phyloP scores from a whole-genome alignment of 2,888 invertebrate species.

The Ecliptopera silaceata region DNA sequence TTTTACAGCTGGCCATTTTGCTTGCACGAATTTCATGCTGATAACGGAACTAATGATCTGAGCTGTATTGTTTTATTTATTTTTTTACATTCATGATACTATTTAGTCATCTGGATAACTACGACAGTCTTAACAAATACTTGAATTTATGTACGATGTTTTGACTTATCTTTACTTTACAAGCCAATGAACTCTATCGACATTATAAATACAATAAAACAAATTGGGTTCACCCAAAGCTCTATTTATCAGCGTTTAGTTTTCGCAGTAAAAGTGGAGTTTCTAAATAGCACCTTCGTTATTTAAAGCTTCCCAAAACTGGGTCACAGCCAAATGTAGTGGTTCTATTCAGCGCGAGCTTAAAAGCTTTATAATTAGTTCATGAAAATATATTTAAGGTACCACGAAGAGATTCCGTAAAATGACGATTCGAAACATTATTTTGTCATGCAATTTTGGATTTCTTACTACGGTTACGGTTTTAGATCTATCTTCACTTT shows the following conservation, averaged over 20 bases:
- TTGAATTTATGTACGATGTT: too few relatives aligned
- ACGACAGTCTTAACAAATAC: too few relatives aligned
- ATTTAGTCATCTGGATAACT: too few relatives aligned
- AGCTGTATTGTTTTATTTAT: too few relatives aligned
- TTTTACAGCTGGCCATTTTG: too few relatives aligned
- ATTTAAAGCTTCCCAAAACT: conserved; percentile 12
- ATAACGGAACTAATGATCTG: too few relatives aligned
- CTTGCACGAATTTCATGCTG: too few relatives aligned
- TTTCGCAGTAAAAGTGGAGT: not conserved
- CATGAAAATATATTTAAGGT: too few relatives aligned
- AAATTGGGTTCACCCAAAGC: not conserved
- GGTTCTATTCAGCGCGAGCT: conserved; percentile 10
- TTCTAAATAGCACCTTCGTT: conserved; percentile 4
- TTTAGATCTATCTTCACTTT: too few relatives aligned
- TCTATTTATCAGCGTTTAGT: not conserved
- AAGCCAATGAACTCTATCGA: not conserved
- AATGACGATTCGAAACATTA: not conserved
- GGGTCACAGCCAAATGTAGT: conserved; percentile 11
- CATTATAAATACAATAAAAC: not conserved
- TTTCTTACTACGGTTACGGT: too few relatives aligned
- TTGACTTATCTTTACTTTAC: too few relatives aligned
- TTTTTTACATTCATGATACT: too few relatives aligned
- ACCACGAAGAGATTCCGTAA: conserved; percentile 2
- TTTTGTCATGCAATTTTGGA: not conserved
- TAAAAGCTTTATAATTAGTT: conserved; percentile 23